Percentiles rank a stretch among this genome's conserved stretches.
Conservation (phyloP, 2,113 vertebrate genomes). For the Pomatostomus ruficeps region DNA sequence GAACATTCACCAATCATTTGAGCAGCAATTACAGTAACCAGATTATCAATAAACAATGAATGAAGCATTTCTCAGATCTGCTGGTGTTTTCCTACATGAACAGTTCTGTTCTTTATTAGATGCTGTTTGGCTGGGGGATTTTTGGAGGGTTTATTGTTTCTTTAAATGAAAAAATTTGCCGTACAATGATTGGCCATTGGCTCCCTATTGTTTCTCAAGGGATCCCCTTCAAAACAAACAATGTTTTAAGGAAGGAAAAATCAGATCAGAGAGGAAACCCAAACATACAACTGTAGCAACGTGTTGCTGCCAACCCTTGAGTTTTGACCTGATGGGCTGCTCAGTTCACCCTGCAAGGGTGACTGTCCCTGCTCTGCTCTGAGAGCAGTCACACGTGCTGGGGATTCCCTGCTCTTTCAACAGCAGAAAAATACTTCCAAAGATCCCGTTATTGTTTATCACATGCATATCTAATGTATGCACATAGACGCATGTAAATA, state of each 20-base stretch:
- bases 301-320: background rate
- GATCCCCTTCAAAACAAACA: background rate
- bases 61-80: background rate
- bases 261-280: background rate
- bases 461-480: background rate
- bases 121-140: background rate
- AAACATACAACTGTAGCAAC: background rate
- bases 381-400: background rate
- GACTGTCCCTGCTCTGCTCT: background rate
- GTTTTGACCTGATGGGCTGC: no score
- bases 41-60: constrained; percentile 4
- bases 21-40: background rate
- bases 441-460: background rate
- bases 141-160: background rate
- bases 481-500: background rate
- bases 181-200: background rate
- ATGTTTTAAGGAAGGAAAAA: background rate
- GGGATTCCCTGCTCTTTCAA: background rate
- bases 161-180: background rate
- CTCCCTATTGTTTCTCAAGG: background rate
- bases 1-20: background rate
- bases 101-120: background rate
- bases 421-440: background rate
- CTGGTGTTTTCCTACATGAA: background rate
- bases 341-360: background rate